Base-by-base conservation (phyloP, 2,113 vertebrate species). In the Myocastor coypus region DNA sequence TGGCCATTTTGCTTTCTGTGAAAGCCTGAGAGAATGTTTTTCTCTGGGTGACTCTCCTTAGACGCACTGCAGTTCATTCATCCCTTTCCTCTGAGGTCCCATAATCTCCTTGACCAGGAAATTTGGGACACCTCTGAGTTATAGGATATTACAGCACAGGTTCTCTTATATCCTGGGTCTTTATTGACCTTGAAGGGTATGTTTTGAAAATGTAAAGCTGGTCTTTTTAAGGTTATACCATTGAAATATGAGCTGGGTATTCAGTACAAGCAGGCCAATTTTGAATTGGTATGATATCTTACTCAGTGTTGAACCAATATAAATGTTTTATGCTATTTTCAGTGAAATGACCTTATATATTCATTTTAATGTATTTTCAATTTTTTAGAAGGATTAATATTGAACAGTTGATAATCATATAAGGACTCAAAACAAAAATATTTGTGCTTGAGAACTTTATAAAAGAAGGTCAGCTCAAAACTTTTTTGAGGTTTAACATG, bases 351-450 rank as follows among this genome's bases (percentile, higher is more conserved):
- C 22, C 68, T n/a, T 94, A 89, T 64, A 64, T 75, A 55, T 46
- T 88, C 64, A 78, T 78, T 92, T 55, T 95, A 68, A 80, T 86
- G 77, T 90, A 61, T 97, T 80, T 92, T 55, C 55, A 57, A 32
- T n/a, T 83, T 89, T 66, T 46, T 89, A 59, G 71, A 42, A 69
- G 63, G 89, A 30, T 89, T 71, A 83, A 84, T 37, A 63, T 84
- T 89, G 75, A 96, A 34, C 66, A 37, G 64, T 61, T 90, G 37
- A 66, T 46, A 71, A 75, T 90, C 34, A 75, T 34, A 16, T 90
- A 64, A 73, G 84, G 69, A 92, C 63, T n/a, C 40, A 89, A 89
- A 69, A 66, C 5, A 10, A 28, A 93, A 96, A 71, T 32, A 55
- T 93, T 93, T 77, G 34, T 81, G 32, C 37, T n/a, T 75, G 63